A percentile compares a stretch with the other conserved stretches of the same genome.
Evolutionary conservation across 1,140 invertebrate genomes (phyloP).

Genomic region (Drosophila baimaii): DNA sequence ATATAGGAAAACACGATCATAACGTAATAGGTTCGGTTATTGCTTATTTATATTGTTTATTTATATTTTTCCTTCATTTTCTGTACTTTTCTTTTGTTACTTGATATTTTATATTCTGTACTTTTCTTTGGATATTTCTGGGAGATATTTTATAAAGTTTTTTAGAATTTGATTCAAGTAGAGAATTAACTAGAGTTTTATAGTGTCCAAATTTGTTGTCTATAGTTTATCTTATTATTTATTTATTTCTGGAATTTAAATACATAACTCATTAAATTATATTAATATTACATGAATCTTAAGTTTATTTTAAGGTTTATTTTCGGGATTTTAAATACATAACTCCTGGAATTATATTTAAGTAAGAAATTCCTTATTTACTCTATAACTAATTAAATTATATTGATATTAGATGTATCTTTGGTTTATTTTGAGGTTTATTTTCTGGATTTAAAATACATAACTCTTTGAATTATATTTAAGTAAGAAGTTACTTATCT

Average conservation of each 20-base stretch:
- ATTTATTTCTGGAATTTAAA: too few species aligned
- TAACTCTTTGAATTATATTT: neutral
- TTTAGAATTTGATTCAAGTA: neutral
- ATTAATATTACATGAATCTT: too few species aligned
- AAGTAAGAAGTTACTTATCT: too few species aligned
- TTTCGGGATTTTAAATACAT: neutral
- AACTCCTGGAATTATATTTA: neutral
- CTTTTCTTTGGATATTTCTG: neutral
- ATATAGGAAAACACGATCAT: neutral
- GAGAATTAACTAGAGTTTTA: accelerated
- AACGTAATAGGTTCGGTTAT: neutral
- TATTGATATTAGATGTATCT: too few species aligned
- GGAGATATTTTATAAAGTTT: too few species aligned
- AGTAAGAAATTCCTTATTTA: neutral
- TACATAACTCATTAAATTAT: too few species aligned
- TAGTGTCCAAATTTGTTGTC: too few species aligned
- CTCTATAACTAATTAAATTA: too few species aligned
- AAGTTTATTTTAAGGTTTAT: neutral
- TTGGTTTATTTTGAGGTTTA: neutral
- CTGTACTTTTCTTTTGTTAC: too few species aligned
- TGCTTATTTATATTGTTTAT: neutral
- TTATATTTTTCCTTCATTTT: neutral
- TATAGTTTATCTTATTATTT: too few species aligned
- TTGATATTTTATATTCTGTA: too few species aligned
- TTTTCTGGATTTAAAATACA: neutral